Conservation (phyloP, 2,888 invertebrate species). For the Mongoloraphidia duomilia region DNA sequence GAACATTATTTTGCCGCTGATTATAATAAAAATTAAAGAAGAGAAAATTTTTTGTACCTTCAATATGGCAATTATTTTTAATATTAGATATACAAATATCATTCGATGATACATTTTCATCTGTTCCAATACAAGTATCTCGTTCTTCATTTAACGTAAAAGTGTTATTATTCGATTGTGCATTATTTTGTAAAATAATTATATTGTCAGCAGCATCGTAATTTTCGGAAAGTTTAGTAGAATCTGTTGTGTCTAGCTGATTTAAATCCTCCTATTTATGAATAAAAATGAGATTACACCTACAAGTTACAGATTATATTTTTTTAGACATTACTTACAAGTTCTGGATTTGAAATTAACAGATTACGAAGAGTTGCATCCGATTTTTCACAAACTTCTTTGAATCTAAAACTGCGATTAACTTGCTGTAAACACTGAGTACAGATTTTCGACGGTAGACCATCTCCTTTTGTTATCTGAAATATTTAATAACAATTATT, state of each 20-base stretch:
- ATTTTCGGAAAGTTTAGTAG: neutral
- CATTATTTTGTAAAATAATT: neutral
- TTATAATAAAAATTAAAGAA: no score
- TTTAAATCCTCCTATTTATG: neutral
- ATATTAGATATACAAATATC: no score
- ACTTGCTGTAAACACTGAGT: conserved; percentile 5
- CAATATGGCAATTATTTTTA: no score
- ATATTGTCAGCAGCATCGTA: neutral
- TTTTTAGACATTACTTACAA: neutral
- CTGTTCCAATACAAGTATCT: no score
- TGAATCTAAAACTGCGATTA: conserved; percentile 4
- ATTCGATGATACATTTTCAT: no score
- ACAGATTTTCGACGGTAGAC: conserved; percentile 5
- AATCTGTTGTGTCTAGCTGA: neutral
- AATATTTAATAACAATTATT: neutral
- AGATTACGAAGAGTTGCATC: conserved; percentile 1
- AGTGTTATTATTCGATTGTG: neutral
- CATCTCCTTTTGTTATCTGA: conserved; percentile 5
- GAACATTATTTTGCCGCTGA: no score
- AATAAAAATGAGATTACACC: neutral
- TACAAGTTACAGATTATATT: no score
- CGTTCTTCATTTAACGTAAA: no score
- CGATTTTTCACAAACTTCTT: conserved; percentile 8
- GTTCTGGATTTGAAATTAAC: conserved; percentile 1
- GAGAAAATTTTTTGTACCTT: no score